These are phyloP conservation scores for Melanotaenia trifasciata DNA, from an alignment of 2,797 vertebrate species.

Conservation along the genomic window DNA sequence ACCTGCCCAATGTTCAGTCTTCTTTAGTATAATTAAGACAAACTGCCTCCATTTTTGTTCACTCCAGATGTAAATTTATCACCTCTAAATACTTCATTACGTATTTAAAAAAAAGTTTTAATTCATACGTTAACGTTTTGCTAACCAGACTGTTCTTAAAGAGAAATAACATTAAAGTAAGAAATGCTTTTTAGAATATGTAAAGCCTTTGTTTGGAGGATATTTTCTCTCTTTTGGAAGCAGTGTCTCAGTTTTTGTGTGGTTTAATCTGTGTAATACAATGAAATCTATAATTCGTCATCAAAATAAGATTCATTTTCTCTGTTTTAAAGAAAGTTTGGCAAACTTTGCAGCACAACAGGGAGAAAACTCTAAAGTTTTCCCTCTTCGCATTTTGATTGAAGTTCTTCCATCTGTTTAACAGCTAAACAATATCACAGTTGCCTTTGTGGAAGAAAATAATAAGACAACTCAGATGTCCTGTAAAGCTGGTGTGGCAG, in stretches of 20 bases:
- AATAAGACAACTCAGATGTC: conserved; percentile 38
- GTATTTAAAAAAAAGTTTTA: not conserved
- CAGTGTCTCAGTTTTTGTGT: not conserved
- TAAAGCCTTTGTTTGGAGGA: not conserved
- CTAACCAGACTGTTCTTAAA: not conserved
- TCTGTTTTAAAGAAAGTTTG: no score
- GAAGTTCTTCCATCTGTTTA: conserved; percentile 7
- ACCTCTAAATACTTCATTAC: no score
- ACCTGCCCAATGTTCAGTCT: not conserved
- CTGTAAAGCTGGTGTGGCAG: conserved; percentile 44
- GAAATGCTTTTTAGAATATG: not conserved
- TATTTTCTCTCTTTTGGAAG: not conserved
- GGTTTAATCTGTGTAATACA: not conserved
- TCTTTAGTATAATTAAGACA: no score
- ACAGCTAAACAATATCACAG: conserved; percentile 30
- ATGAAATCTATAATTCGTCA: not conserved
- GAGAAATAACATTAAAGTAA: not conserved
- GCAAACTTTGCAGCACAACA: not conserved
- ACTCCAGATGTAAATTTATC: no score
- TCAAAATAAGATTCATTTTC: not conserved
- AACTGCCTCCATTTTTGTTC: no score
- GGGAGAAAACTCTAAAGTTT: not conserved
- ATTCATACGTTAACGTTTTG: not conserved
- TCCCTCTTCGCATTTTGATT: not conserved
- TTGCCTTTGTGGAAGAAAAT: conserved; percentile 14